Conservation (phyloP, 2,797 vertebrate genomes). For the Poeciliopsis gracilis region DNA sequence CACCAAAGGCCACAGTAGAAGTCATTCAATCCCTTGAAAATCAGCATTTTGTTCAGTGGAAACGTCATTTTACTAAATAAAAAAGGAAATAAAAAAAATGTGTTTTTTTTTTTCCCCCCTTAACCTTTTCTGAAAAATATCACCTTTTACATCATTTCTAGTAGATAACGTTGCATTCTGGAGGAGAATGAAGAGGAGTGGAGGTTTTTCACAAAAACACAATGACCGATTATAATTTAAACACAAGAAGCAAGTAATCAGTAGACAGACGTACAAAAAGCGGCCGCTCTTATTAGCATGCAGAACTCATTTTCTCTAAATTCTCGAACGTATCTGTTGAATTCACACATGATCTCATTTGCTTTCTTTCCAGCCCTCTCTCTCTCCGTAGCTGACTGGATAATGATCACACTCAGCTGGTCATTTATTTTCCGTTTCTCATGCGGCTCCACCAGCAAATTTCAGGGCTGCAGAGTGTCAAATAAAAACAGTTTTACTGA, state of each 20-base stretch:
- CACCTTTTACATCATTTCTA: neutral
- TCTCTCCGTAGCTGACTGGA: neutral
- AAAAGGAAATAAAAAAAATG: neutral
- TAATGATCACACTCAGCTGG: neutral
- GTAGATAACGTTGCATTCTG: neutral
- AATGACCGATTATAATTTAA: neutral
- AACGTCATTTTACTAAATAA: conserved; percentile 6
- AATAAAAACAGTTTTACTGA: neutral
- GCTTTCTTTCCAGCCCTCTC: neutral
- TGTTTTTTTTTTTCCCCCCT: too few species aligned
- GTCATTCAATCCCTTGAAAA: neutral
- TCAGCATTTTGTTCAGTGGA: neutral
- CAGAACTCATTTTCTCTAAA: neutral
- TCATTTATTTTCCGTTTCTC: neutral
- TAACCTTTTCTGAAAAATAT: neutral
- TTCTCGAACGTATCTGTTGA: neutral
- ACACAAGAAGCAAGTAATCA: neutral
- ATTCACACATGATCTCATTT: conserved; percentile 10
- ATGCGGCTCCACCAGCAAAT: neutral
- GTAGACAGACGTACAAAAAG: neutral
- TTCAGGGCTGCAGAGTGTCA: neutral
- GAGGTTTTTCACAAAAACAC: neutral
- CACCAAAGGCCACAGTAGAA: neutral
- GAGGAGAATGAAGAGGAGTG: neutral
- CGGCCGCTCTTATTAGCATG: neutral